Evolutionary conservation across 2,797 vertebrate genomes (phyloP).

Genomic region (Macropodus opercularis): DNA sequence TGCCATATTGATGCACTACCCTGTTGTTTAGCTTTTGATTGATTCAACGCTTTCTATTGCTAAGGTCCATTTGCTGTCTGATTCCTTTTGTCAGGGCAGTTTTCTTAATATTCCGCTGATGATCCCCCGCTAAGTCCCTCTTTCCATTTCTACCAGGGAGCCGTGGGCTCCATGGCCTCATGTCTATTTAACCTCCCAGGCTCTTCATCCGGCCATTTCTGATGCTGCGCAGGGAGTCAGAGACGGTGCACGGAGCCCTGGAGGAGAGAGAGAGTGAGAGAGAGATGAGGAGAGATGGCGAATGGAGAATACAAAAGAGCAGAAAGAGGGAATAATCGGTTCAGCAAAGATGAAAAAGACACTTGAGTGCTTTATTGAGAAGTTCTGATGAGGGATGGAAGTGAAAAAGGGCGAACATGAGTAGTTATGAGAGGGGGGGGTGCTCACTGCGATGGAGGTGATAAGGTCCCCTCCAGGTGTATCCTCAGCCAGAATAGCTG

Average conservation of each 20-base stretch:
- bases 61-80: conserved; percentile 68
- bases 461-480: conserved; percentile 38
- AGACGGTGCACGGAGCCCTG: conserved; percentile 37
- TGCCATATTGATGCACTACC: conserved; percentile 28
- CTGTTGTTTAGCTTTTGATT: conserved; percentile 60
- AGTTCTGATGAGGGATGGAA: conserved; percentile 43
- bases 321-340: conserved; percentile 29
- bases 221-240: conserved; percentile 49
- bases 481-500: conserved; percentile 32
- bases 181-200: conserved; percentile 67
- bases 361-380: conserved; percentile 31
- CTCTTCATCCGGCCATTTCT: conserved; percentile 58
- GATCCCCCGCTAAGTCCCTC: conserved; percentile 6
- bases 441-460: conserved; percentile 36
- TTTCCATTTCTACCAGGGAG: conserved; percentile 22
- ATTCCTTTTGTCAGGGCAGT: conserved; percentile 58
- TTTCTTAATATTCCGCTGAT: conserved; percentile 62
- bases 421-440: conserved; percentile 5
- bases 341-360: conserved; percentile 24
- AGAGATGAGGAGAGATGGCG: conserved; percentile 45
- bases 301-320: conserved; percentile 57
- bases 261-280: conserved; percentile 54
- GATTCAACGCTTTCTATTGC: conserved; percentile 59
- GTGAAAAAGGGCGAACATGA: conserved; percentile 33
- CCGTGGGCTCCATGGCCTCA: conserved; percentile 55